A percentile compares a stretch with the other conserved stretches of the same genome.
These are phyloP conservation scores for Aplodontia rufa DNA, from an alignment of 2,113 vertebrate genomes.

Conservation along the genomic window DNA sequence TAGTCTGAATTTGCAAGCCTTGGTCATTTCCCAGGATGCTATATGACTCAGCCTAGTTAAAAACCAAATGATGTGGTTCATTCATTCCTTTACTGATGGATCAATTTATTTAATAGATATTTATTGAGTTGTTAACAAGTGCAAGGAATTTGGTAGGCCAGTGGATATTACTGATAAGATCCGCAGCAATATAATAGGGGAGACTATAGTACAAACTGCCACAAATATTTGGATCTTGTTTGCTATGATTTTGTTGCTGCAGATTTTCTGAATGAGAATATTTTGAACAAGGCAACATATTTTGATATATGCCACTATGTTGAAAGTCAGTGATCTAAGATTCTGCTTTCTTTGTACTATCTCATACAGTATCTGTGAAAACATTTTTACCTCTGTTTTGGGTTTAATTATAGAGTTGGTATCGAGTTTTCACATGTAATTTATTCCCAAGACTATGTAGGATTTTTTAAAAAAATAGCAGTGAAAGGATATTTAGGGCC, in stretches of 20 bases:
- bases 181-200: background rate
- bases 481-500: background rate
- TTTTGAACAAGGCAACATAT: background rate
- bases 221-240: conserved; percentile 28
- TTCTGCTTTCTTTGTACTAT: background rate
- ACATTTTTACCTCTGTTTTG: conserved; percentile 6
- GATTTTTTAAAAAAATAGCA: background rate
- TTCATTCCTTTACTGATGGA: conserved; percentile 1
- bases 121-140: background rate
- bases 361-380: conserved; percentile 2
- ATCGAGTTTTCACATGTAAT: conserved; percentile 17
- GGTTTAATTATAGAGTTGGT: conserved; percentile 42
- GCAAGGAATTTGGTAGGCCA: background rate
- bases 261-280: background rate
- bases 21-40: background rate
- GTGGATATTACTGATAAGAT: background rate
- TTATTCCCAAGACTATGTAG: background rate
- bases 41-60: background rate
- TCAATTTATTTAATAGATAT: background rate
- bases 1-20: background rate
- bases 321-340: background rate
- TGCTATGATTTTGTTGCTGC: background rate
- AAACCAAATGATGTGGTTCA: background rate
- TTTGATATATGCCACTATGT: background rate
- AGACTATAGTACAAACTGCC: background rate